Conservation (phyloP, 2,113 vertebrate genomes). For the Silurus meridionalis region DNA sequence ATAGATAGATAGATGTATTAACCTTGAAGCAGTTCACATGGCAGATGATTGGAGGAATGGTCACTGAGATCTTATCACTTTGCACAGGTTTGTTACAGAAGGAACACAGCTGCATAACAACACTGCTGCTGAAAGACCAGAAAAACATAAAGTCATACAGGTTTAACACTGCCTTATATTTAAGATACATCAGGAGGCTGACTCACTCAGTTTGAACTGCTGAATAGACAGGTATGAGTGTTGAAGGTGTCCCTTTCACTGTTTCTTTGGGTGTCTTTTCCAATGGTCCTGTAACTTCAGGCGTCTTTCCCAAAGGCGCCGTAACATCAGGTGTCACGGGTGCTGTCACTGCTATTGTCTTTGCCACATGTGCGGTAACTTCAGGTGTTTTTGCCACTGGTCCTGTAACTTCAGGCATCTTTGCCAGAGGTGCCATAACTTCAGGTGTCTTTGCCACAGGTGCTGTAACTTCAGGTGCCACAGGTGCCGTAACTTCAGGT, state of each 20-base stretch:
- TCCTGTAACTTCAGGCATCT: not conserved
- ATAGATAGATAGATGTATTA: not conserved
- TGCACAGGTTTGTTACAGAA: slow-evolving; percentile 59
- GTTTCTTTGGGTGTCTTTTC: slow-evolving; percentile 4
- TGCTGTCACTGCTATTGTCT: not conserved
- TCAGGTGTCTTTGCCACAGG: not conserved
- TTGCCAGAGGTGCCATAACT: not conserved
- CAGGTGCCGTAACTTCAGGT: not conserved
- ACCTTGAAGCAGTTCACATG: slow-evolving; percentile 68
- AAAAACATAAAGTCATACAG: not conserved
- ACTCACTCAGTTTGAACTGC: slow-evolving; percentile 29
- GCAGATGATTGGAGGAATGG: slow-evolving; percentile 52
- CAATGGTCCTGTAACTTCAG: not conserved
- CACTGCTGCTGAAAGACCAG: slow-evolving; percentile 41
- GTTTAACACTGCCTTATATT: not conserved
- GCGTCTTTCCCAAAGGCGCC: not conserved
- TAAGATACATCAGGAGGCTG: no score
- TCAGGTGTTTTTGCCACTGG: not conserved
- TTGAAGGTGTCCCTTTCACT: slow-evolving; percentile 31
- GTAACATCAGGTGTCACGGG: not conserved
- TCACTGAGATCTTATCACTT: slow-evolving; percentile 58
- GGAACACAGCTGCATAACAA: slow-evolving; percentile 48
- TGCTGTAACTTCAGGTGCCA: not conserved
- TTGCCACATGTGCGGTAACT: not conserved
- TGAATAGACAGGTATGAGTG: not conserved